phyloP scores from a whole-genome alignment of 2,113 vertebrate species.

The Pogona vitticeps region DNA sequence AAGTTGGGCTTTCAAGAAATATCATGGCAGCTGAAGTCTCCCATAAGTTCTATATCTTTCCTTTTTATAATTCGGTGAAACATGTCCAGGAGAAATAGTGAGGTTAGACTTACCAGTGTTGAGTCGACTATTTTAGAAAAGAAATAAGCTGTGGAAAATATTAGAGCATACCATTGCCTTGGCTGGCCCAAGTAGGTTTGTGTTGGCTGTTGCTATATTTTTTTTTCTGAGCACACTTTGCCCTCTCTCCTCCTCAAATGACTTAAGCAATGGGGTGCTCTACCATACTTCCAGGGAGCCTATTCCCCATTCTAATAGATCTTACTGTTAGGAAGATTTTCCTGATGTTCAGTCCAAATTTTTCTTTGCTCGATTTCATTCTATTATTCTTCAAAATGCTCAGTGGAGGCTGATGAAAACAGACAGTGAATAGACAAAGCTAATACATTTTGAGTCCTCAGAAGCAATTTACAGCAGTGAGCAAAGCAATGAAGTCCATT shows the following conservation, averaged over 20 bases:
- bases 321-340: slow-evolving; percentile 72
- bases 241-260: slow-evolving; percentile 66
- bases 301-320: slow-evolving; percentile 71
- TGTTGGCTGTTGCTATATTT: slow-evolving; percentile 46
- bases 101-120: not conserved
- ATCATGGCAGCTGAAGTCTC: too few relatives aligned
- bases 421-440: slow-evolving; percentile 71
- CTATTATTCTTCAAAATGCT: slow-evolving; percentile 72
- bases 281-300: slow-evolving; percentile 64
- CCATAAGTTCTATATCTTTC: too few relatives aligned
- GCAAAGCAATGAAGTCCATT: slow-evolving; percentile 72
- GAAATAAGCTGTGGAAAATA: slow-evolving; percentile 57
- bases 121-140: slow-evolving; percentile 54
- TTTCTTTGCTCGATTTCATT: slow-evolving; percentile 74
- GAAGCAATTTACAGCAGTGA: slow-evolving; percentile 72
- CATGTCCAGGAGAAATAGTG: not conserved
- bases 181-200: slow-evolving; percentile 58
- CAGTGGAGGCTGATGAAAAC: slow-evolving; percentile 69
- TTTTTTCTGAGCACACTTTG: slow-evolving; percentile 61
- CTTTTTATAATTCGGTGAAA: too few relatives aligned
- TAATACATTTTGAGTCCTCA: slow-evolving; percentile 70
- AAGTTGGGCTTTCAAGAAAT: too few relatives aligned
- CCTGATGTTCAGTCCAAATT: slow-evolving; percentile 69
- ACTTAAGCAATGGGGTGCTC: slow-evolving; percentile 61
- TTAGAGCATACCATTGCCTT: slow-evolving; percentile 60